Percentiles rank a stretch among this genome's conserved stretches.
These are phyloP conservation scores for Pseudochirops corinnae DNA, from an alignment of 2,797 vertebrate species.

Conservation along the genomic window DNA sequence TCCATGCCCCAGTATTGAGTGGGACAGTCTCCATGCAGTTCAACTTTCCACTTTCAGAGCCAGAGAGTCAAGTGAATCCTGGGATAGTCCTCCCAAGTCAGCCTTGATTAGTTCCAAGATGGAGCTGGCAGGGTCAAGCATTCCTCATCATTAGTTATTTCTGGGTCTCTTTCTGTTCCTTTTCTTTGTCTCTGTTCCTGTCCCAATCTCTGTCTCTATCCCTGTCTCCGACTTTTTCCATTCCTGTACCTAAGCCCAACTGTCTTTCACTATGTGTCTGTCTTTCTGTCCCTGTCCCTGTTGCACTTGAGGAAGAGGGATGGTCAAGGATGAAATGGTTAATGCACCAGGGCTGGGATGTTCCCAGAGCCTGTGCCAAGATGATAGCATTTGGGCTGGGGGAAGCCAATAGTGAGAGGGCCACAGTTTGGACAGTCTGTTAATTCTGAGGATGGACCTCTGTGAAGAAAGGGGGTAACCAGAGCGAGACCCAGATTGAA, in stretches of 20 bases:
- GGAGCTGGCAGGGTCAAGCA: neutral
- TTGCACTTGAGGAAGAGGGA: slow-evolving; percentile 13
- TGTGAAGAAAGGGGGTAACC: neutral
- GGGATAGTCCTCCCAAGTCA: neutral
- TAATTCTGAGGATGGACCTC: neutral
- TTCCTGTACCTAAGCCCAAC: neutral
- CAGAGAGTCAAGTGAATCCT: slow-evolving; percentile 25
- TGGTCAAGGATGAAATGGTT: neutral
- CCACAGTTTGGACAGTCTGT: neutral
- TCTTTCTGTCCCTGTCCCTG: neutral
- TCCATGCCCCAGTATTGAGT: neutral
- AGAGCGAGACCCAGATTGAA: neutral
- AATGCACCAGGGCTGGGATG: neutral
- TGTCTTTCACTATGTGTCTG: neutral
- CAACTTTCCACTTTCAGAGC: neutral
- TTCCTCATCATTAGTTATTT: neutral
- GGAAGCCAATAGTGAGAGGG: neutral
- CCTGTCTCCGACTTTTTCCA: slow-evolving; percentile 4
- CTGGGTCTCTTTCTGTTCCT: neutral
- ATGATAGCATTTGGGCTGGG: neutral
- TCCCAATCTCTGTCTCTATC: neutral
- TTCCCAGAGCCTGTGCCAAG: neutral
- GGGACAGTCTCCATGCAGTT: neutral
- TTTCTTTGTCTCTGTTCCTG: slow-evolving; percentile 7
- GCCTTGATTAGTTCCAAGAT: neutral